These are phyloP conservation scores for Entomyzon cyanotis DNA, from an alignment of 2,113 vertebrate genomes.

Conservation along the genomic window DNA sequence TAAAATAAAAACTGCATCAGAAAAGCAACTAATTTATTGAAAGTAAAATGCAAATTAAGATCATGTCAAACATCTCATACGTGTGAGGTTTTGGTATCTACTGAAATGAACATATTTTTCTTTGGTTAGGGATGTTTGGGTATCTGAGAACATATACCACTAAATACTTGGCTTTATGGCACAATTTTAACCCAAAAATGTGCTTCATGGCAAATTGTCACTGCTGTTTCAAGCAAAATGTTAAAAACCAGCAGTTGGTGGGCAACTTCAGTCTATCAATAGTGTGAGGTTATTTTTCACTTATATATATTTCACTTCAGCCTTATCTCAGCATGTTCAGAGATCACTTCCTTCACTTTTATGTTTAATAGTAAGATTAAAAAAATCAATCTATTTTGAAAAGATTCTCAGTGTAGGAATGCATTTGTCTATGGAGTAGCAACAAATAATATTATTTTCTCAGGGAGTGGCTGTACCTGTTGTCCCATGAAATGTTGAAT, in stretches of 20 bases:
- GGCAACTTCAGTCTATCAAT: neutral
- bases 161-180: neutral
- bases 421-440: neutral
- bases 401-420: neutral
- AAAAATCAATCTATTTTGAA: neutral
- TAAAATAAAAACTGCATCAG: neutral
- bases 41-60: neutral
- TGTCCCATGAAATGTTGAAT: constrained; percentile 99
- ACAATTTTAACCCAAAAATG: neutral
- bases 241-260: neutral
- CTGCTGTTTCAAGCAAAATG: neutral
- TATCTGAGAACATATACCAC: neutral
- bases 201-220: neutral
- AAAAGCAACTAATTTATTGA: neutral
- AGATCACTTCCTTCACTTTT: neutral
- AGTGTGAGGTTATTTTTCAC: neutral
- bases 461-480: constrained; percentile 97
- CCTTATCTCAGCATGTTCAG: neutral
- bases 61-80: neutral
- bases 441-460: neutral
- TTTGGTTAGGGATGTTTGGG: neutral
- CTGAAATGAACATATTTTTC: neutral
- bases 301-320: neutral
- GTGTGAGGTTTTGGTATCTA: neutral
- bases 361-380: neutral